Evolutionary conservation across 37 sponge, comb jelly and placozoan species (phyloP).

Genomic region (Hexactinellida sp.): DNA sequence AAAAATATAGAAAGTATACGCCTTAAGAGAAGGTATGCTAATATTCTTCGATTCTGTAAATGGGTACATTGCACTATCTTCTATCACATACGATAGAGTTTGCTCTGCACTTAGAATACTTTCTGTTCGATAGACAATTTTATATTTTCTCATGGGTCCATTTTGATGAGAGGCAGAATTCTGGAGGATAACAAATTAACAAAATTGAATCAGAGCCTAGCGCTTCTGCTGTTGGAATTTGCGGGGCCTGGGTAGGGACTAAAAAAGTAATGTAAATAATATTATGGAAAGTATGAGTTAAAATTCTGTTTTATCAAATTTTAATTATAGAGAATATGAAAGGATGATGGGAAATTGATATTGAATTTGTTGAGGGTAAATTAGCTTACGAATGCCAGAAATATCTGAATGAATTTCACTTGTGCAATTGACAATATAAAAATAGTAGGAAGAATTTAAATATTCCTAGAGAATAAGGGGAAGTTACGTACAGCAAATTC

Average conservation of each 20-base stretch:
- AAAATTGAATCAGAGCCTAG: not conserved
- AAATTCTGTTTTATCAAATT: too few relatives aligned
- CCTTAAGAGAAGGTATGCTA: not conserved
- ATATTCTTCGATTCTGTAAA: not conserved
- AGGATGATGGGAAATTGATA: too few relatives aligned
- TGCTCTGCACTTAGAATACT: not conserved
- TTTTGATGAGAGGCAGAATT: not conserved
- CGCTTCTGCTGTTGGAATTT: not conserved
- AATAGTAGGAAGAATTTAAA: too few relatives aligned
- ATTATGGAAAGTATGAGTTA: too few relatives aligned
- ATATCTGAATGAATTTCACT: too few relatives aligned
- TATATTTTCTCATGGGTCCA: not conserved
- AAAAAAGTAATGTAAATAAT: too few relatives aligned
- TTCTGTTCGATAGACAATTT: not conserved
- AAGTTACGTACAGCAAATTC: too few relatives aligned
- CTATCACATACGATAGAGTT: not conserved
- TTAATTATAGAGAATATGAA: too few relatives aligned
- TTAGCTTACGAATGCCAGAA: too few relatives aligned
- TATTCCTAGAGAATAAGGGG: too few relatives aligned
- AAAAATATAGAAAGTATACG: not conserved
- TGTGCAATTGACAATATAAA: too few relatives aligned
- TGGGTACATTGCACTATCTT: not conserved
- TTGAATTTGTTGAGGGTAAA: too few relatives aligned
- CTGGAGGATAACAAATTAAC: not conserved
- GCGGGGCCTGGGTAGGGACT: not conserved